Conservation (phyloP, 2,797 vertebrate species). For the Chaetophractus vellerosus region DNA sequence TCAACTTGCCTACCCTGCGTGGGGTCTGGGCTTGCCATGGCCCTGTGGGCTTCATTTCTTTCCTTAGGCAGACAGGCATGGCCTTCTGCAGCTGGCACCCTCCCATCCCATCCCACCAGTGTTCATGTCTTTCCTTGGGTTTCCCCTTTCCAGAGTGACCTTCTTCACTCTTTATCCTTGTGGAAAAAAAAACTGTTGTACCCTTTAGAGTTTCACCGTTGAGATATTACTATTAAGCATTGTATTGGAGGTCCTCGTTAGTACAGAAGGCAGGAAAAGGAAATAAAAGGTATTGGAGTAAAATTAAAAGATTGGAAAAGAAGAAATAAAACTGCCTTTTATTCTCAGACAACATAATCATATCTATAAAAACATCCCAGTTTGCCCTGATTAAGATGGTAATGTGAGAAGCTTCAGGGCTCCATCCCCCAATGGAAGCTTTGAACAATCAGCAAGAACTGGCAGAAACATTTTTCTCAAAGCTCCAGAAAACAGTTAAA, state of each 20-base stretch:
- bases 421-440: too few species aligned
- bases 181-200: not conserved
- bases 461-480: too few species aligned
- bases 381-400: too few species aligned
- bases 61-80: not conserved
- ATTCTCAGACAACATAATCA: not conserved
- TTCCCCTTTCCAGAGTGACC: not conserved
- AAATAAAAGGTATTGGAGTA: not conserved
- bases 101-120: not conserved
- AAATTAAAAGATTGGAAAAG: not conserved
- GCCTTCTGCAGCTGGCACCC: not conserved
- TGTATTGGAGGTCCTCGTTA: not conserved
- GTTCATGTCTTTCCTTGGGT: not conserved
- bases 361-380: too few species aligned
- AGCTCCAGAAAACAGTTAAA: too few species aligned
- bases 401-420: too few species aligned
- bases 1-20: not conserved
- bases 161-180: not conserved
- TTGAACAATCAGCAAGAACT: too few species aligned
- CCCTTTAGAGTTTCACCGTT: not conserved
- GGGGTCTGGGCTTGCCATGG: not conserved
- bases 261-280: conserved; percentile 7
- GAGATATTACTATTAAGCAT: not conserved
- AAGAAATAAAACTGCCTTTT: not conserved
- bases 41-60: not conserved